Conservation (phyloP, 2,888 invertebrate species). For the Thyatira batis region DNA sequence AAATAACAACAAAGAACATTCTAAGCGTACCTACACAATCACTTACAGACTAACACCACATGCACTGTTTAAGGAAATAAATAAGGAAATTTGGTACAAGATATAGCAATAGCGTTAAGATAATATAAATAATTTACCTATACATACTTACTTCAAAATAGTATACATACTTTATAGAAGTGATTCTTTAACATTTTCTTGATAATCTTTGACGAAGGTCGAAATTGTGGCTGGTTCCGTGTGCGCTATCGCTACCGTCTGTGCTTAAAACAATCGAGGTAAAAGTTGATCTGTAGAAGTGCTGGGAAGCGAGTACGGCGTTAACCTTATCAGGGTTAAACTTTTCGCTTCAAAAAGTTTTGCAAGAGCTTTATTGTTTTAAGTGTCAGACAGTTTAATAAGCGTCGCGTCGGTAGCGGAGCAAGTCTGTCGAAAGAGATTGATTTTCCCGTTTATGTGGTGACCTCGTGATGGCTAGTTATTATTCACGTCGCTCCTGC, state of each 20-base stretch:
- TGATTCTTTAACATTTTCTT: slow-evolving; percentile 77
- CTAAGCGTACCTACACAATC: no score
- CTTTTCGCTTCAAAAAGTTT: slow-evolving; percentile 10
- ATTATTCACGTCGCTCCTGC: slow-evolving; percentile 23
- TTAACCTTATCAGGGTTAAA: slow-evolving; percentile 10
- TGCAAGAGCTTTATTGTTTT: background rate
- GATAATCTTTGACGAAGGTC: slow-evolving; percentile 69
- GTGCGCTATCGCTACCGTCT: slow-evolving; percentile 3
- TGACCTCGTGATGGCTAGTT: slow-evolving; percentile 15
- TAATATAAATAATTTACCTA: no score
- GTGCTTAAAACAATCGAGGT: slow-evolving; percentile 33
- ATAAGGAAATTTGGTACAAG: no score
- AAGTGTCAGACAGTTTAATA: background rate
- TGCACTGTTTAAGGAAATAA: no score
- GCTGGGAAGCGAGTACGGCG: slow-evolving; percentile 16
- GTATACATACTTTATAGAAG: no score
- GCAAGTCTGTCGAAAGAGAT: background rate
- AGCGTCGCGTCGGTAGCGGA: background rate
- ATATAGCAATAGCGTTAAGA: no score
- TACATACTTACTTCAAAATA: no score
- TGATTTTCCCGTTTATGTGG: background rate
- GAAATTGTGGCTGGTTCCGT: slow-evolving; percentile 51
- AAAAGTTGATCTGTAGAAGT: slow-evolving; percentile 38
- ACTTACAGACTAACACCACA: no score
- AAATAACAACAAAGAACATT: no score